Percentiles rank a stretch among this genome's conserved stretches.
Evolutionary conservation across 2,888 invertebrate genomes (phyloP).

Genomic region (Rhamphomyia laevipes): DNA sequence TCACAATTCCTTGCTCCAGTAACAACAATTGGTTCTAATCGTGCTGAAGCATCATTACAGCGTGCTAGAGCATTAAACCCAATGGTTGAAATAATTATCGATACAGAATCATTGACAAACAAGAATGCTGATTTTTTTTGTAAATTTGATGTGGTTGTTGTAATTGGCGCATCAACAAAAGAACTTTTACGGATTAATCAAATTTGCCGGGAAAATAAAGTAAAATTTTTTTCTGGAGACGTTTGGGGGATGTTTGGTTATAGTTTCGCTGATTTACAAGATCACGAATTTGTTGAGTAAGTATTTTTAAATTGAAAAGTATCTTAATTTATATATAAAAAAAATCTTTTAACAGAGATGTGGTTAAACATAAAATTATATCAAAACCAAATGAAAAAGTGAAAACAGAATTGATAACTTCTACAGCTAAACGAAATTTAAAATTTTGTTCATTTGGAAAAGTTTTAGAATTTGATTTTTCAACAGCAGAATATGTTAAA

Average conservation of each 20-base stretch:
- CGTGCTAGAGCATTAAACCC: conserved; percentile 82
- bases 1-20: conserved; percentile 76
- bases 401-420: conserved; percentile 45
- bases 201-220: conserved; percentile 57
- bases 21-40: conserved; percentile 63
- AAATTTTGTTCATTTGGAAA: conserved; percentile 56
- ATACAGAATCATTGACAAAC: conserved; percentile 48
- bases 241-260: conserved; percentile 91
- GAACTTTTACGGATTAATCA: conserved; percentile 64
- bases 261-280: conserved; percentile 77
- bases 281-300: conserved; percentile 70
- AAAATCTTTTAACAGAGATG: conserved; percentile 36
- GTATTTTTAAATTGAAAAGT: conserved; percentile 26
- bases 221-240: conserved; percentile 81
- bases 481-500: conserved; percentile 44
- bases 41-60: conserved; percentile 70
- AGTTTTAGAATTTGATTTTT: conserved; percentile 54
- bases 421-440: conserved; percentile 51
- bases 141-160: conserved; percentile 72
- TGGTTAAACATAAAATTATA: conserved; percentile 36
- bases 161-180: conserved; percentile 59
- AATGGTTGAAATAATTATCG: conserved; percentile 72
- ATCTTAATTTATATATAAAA: neutral
- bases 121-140: conserved; percentile 62
- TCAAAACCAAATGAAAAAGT: conserved; percentile 44